Base-by-base conservation (phyloP, 92 coral and sea anemone species). In the Hydrozoanthus gracilis region DNA sequence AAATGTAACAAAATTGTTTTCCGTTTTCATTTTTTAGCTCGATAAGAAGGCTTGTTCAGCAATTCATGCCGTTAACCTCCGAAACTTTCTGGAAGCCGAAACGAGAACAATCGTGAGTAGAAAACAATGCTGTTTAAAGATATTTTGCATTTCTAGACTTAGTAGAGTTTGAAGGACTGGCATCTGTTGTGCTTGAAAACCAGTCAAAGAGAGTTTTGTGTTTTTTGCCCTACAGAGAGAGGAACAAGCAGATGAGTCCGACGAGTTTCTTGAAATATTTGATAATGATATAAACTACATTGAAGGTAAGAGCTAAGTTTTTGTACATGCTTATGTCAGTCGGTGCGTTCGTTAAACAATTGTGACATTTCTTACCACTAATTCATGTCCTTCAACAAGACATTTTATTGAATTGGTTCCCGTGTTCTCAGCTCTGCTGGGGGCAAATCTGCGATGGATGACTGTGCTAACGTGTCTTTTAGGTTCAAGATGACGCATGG, bases 11-110 rank as follows among this genome's bases (percentile, higher is more conserved):
- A 27, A 27, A 27, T 27, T 68, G 4, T 2, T 27, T 68, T 68
- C 13, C 44, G 51, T 35, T 49, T 46, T 68, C 27, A 18, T 54
- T 49, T 9, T 87, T 64, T 69, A 96, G 99, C 89, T 96, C 51
- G 99, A 96, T 87, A 96, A 95, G 83, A 96, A 96, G 88, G 99
- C 99, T 6, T 96, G 99, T 75, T 88, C 99, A n/a, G 99, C 99
- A 15, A 96, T 96, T 52, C 99, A 96, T 88, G 95, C 99, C 44
- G 99, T 96, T n/a, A 96, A 96, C 84, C 89, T 96, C 78, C 93
- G 99, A 68, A 96, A 96, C 78, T 96, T 95, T 82, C 93, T 96
- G 15, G 99, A 98, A 1, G 98, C 99, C 6, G 99, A 96, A 82
- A 95, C 98, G 50, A 84, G 99, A 87, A 93, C 98, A 49, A 69